phyloP scores from a whole-genome alignment of 2,797 vertebrate genomes.

The Epinephelus awoara region DNA sequence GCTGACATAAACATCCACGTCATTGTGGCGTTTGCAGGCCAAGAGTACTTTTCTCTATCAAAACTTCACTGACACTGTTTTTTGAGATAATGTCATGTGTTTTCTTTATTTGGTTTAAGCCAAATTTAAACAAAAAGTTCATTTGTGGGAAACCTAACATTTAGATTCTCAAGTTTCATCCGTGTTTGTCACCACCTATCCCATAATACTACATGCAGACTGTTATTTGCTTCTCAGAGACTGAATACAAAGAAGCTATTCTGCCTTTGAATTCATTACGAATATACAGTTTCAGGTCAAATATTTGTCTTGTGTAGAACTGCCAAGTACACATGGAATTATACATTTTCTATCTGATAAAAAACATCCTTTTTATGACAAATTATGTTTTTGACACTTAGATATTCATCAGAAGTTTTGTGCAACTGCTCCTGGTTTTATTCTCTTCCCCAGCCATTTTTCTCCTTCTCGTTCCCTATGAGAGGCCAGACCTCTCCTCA shows the following conservation, averaged over 20 bases:
- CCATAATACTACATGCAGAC: neutral
- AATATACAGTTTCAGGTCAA: neutral
- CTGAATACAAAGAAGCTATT: neutral
- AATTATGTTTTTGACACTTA: neutral
- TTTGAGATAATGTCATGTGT: conserved; percentile 1
- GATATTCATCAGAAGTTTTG: neutral
- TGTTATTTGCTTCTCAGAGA: conserved; percentile 7
- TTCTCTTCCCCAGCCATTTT: neutral
- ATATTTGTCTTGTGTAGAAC: neutral
- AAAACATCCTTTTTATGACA: neutral
- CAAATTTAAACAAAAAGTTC: conserved; percentile 2
- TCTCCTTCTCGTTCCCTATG: neutral
- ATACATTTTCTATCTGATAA: neutral
- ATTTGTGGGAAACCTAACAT: conserved; percentile 15
- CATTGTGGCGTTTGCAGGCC: conserved; percentile 23
- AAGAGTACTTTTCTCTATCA: conserved; percentile 3
- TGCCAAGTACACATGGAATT: neutral
- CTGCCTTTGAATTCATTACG: neutral
- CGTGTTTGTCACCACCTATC: conserved; percentile 4
- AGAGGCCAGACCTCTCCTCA: conserved; percentile 7
- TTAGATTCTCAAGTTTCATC: neutral
- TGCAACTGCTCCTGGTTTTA: neutral
- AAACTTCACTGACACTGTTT: conserved; percentile 13
- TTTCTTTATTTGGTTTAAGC: conserved; percentile 16
- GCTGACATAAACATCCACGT: conserved; percentile 65